Evolutionary conservation across 2,797 vertebrate species (phyloP).

Genomic region (Molossus alvarezi): DNA sequence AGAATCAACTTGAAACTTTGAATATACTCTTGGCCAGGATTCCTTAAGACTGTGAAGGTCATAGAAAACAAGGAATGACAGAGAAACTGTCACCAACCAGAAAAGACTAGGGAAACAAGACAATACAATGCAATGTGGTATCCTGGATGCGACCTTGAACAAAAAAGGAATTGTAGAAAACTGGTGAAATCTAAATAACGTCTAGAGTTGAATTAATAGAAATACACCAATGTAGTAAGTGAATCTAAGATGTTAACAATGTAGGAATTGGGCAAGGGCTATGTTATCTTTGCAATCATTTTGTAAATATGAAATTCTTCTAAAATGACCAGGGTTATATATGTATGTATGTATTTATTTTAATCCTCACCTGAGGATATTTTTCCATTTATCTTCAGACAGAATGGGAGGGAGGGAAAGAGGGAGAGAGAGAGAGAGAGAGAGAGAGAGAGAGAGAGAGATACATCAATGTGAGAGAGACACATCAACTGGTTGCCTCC

Average conservation of each 20-base stretch:
- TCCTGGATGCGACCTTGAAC: background rate
- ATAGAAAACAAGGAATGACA: conserved; percentile 34
- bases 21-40: background rate
- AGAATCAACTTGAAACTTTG: conserved; percentile 40
- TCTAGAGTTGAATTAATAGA: background rate
- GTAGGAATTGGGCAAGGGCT: background rate
- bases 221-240: background rate
- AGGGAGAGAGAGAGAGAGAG: too few species aligned
- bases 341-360: too few species aligned
- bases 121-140: background rate
- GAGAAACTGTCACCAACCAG: conserved; percentile 27
- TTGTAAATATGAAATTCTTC: conserved; percentile 46
- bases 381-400: too few species aligned
- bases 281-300: background rate
- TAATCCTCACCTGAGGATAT: too few species aligned
- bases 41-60: conserved; percentile 23
- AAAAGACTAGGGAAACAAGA: background rate
- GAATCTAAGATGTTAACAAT: background rate
- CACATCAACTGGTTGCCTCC: too few species aligned
- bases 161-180: conserved; percentile 7
- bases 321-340: background rate
- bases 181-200: background rate
- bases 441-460: too few species aligned
- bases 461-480: too few species aligned
- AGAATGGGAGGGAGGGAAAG: too few species aligned